phyloP scores from a whole-genome alignment of 2,888 invertebrate genomes.

The Cylloceria caligata region DNA sequence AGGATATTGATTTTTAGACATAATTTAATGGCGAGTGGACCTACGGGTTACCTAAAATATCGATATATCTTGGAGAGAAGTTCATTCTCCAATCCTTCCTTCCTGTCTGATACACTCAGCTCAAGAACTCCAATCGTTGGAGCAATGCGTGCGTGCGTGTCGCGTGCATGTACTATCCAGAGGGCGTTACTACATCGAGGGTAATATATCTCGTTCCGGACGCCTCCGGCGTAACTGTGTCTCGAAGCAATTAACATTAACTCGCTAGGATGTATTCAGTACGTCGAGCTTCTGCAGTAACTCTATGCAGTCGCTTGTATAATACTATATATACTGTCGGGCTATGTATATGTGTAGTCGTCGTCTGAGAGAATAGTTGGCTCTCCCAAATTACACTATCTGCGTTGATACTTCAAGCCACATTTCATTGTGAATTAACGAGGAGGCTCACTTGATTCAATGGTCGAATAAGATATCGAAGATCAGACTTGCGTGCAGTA shows the following conservation, averaged over 20 bases:
- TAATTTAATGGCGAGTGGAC: not conserved
- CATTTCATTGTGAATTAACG: slow-evolving; percentile 64
- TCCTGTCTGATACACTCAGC: slow-evolving; percentile 25
- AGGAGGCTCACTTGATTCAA: slow-evolving; percentile 49
- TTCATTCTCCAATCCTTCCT: slow-evolving; percentile 25
- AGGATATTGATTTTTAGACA: not conserved
- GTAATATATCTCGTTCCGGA: slow-evolving; percentile 68
- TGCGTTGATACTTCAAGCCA: slow-evolving; percentile 29
- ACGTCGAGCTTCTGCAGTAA: slow-evolving; percentile 50
- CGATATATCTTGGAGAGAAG: slow-evolving; percentile 32
- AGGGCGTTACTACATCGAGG: slow-evolving; percentile 61
- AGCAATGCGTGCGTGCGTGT: slow-evolving; percentile 60
- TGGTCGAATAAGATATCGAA: slow-evolving; percentile 27
- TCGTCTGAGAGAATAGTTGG: not conserved
- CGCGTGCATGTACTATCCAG: slow-evolving; percentile 48
- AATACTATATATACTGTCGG: slow-evolving; percentile 24
- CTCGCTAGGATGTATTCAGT: slow-evolving; percentile 63
- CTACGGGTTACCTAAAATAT: not conserved
- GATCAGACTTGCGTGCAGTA: not conserved
- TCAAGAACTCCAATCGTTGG: slow-evolving; percentile 44
- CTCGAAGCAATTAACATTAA: slow-evolving; percentile 69
- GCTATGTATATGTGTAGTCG: slow-evolving; percentile 12
- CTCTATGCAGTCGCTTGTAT: slow-evolving; percentile 60
- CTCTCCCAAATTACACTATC: slow-evolving; percentile 35
- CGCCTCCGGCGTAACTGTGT: slow-evolving; percentile 67